Evolutionary conservation across 1,140 invertebrate species (phyloP).

Genomic region (Whitmania pigra): DNA sequence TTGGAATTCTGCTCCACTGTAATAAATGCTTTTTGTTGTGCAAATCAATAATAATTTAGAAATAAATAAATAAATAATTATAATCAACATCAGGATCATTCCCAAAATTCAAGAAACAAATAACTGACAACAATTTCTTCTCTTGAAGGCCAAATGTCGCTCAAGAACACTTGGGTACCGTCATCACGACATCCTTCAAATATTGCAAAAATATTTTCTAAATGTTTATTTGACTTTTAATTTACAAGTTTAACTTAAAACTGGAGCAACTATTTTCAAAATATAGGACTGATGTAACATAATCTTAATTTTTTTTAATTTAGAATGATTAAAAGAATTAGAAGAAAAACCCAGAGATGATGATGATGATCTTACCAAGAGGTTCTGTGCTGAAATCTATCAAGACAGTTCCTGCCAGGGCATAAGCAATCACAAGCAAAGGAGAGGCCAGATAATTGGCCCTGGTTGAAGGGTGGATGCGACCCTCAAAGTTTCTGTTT

Average conservation of each 20-base stretch:
- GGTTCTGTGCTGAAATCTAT: slow-evolving; percentile 87
- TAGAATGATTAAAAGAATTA: not conserved
- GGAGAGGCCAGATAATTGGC: slow-evolving; percentile 94
- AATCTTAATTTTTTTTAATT: too few relatives aligned
- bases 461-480: slow-evolving; percentile 86
- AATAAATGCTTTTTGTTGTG: too few relatives aligned
- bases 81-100: too few relatives aligned
- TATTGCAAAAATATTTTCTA: slow-evolving; percentile 21
- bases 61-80: too few relatives aligned
- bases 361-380: slow-evolving; percentile 50
- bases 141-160: slow-evolving; percentile 90
- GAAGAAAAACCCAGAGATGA: too few relatives aligned
- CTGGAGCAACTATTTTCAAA: too few relatives aligned
- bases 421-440: slow-evolving; percentile 87
- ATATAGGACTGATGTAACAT: too few relatives aligned
- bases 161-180: slow-evolving; percentile 64
- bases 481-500: slow-evolving; percentile 92
- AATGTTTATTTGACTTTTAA: too few relatives aligned
- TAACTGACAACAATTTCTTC: slow-evolving; percentile 56
- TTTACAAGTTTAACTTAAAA: too few relatives aligned
- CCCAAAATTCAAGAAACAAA: not conserved
- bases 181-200: slow-evolving; percentile 52
- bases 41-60: too few relatives aligned
- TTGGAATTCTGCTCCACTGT: too few relatives aligned
- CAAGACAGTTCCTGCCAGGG: slow-evolving; percentile 78